Percentiles rank a stretch among this genome's conserved stretches.
Conservation (phyloP, 92 coral and sea anemone genomes). For the Virgularia gustaviana region DNA sequence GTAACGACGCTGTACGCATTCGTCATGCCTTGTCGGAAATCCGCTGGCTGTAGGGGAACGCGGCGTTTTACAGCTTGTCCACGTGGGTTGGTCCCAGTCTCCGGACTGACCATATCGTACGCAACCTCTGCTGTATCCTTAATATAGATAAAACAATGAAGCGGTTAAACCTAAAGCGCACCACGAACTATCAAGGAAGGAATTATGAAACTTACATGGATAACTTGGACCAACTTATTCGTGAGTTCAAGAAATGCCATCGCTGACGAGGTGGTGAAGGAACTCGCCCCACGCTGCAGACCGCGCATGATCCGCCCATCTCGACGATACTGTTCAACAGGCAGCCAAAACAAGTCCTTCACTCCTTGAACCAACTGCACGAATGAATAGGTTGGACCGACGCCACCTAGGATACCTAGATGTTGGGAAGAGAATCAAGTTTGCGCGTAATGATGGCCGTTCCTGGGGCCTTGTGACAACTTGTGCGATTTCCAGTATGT, state of each 20-base stretch:
- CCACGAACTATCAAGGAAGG: neutral
- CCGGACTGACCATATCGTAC: conserved; percentile 94
- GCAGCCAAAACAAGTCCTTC: conserved; percentile 92
- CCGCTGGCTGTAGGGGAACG: conserved; percentile 85
- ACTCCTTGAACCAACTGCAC: conserved; percentile 90
- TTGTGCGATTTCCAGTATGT: no score
- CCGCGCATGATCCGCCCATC: conserved; percentile 99
- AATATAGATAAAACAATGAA: neutral
- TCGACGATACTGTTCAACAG: conserved; percentile 91
- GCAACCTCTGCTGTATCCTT: conserved; percentile 99
- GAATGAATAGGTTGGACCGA: conserved; percentile 95
- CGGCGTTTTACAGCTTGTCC: conserved; percentile 63
- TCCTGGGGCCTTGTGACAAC: no score
- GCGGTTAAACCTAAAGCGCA: neutral
- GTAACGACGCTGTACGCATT: conserved; percentile 96
- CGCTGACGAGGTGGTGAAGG: conserved; percentile 96
- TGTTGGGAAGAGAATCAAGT: no score
- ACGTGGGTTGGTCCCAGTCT: conserved; percentile 64
- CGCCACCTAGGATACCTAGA: conserved; percentile 88
- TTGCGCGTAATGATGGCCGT: no score
- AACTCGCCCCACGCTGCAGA: conserved; percentile 92
- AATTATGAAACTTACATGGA: conserved; percentile 57
- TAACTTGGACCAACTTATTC: conserved; percentile 82
- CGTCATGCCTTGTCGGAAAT: conserved; percentile 90
- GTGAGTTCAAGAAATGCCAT: conserved; percentile 96